Percentiles rank a stretch among this genome's conserved stretches.
These are phyloP conservation scores for Teleogryllus oceanicus DNA, from an alignment of 2,888 invertebrate species.

Conservation along the genomic window DNA sequence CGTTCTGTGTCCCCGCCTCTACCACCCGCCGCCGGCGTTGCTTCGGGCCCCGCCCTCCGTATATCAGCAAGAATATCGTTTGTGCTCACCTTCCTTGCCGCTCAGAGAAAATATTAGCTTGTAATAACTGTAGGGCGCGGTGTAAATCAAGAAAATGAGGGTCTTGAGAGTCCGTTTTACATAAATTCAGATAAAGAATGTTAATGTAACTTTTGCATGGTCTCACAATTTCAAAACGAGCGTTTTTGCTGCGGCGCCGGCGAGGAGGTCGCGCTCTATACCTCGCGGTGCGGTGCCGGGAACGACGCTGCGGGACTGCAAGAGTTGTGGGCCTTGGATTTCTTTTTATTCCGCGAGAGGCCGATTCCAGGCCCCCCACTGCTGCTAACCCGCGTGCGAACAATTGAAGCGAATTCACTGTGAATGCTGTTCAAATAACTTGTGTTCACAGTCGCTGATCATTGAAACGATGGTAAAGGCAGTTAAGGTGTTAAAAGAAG, in stretches of 20 bases:
- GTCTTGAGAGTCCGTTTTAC: conserved; percentile 18
- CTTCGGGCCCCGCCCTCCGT: neutral
- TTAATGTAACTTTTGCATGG: conserved; percentile 18
- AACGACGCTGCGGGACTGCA: neutral
- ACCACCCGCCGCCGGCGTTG: no score
- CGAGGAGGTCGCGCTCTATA: neutral
- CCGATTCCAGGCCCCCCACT: no score
- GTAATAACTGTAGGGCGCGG: conserved; percentile 18
- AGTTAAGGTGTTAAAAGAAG: no score
- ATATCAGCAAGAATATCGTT: neutral
- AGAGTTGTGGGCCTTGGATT: neutral
- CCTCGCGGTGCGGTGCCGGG: neutral
- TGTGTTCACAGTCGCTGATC: no score
- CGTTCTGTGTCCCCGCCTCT: no score
- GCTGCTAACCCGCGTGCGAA: no score
- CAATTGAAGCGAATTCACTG: no score
- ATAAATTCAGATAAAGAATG: conserved; percentile 18
- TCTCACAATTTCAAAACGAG: conserved; percentile 10
- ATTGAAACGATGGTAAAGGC: no score
- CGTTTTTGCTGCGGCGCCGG: neutral
- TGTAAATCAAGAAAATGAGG: conserved; percentile 11
- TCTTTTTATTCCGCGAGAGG: neutral
- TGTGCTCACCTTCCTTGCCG: neutral
- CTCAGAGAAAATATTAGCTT: conserved; percentile 6
- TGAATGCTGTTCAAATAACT: no score